phyloP scores from a whole-genome alignment of 2,888 invertebrate genomes.

The Anthophora plumipes region DNA sequence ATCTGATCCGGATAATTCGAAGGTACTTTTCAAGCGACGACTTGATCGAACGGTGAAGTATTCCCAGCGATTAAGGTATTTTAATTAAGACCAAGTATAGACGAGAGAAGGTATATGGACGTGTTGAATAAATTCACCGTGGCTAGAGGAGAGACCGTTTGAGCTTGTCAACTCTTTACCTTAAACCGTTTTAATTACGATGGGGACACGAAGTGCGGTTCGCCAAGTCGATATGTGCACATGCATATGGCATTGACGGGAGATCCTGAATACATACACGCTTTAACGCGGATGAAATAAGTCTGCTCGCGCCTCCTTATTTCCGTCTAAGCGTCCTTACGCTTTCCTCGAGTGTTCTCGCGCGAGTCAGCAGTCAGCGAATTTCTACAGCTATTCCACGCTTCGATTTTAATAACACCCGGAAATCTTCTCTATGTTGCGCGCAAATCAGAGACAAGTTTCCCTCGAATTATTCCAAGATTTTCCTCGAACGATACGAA shows the following conservation, averaged over 20 bases:
- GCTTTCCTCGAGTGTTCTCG: background rate
- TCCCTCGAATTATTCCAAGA: background rate
- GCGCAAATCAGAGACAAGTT: background rate
- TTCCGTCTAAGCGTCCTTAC: background rate
- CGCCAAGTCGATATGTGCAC: background rate
- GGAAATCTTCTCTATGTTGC: background rate
- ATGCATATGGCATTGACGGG: slow-evolving; percentile 31
- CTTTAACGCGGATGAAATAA: background rate
- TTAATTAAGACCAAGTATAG: slow-evolving; percentile 33
- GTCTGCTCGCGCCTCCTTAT: background rate
- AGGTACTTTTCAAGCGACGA: background rate
- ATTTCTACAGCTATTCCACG: too few species aligned
- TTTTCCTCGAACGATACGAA: background rate
- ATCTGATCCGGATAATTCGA: too few species aligned
- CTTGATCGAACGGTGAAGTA: background rate
- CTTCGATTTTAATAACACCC: background rate
- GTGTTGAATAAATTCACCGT: background rate
- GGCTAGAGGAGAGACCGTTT: background rate
- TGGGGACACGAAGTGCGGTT: background rate
- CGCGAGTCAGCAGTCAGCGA: background rate
- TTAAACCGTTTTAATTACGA: slow-evolving; percentile 54
- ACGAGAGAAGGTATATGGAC: background rate
- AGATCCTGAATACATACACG: background rate
- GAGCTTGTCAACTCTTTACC: slow-evolving; percentile 28
- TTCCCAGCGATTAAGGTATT: slow-evolving; percentile 27